Base-by-base conservation (phyloP, 2,888 invertebrate genomes). In the Dimorphilus gyrociliatus region DNA sequence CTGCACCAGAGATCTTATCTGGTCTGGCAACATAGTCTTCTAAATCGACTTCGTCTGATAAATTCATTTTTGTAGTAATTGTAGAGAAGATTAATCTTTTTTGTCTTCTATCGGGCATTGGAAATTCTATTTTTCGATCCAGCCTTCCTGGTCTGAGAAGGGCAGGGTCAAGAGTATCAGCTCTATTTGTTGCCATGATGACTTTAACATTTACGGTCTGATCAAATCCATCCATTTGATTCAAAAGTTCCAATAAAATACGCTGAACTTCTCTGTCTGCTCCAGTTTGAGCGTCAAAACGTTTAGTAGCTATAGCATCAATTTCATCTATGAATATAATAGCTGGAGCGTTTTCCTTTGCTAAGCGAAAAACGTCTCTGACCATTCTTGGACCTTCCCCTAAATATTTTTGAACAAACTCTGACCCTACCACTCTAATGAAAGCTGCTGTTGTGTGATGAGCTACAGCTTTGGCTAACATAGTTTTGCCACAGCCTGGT, bases 151-250 rank as follows among this genome's bases (percentile, higher is more conserved):
- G 88, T 51, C 88, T 72, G 16, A 92, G 69, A 12, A 92, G 67
- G 19, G 88, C 97, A n/a, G 97, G 97, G 67, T 99, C 97, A 34
- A 99, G 66, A 2, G 94, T 99, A 57, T 99, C 97, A 3, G 92
- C 90, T 52, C 90, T 74, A 64, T 90, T 90, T 5, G 88, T 90
- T 1, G 88, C 88, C 86, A 88, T 88, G 36, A 88, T 86, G 42
- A 72, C 71, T 72, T 99, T 97, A 12, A 97, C 94, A 68, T 99
- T 97, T n/a, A 94, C 92, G 2, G 90, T 92, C 65, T 97, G 94
- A 67, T 99, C 97, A 61, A 97, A 97, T 29, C 97, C 97, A 65
- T 97, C 97, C 97, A 97, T 97, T 66, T 97, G 97, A 68, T 99
- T 97, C 5, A 97, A 70, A 33, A 97, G 69, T 57, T 99, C 97